phyloP scores from a whole-genome alignment of 2,797 vertebrate species.

The Typhlichthys eigenmanni region DNA sequence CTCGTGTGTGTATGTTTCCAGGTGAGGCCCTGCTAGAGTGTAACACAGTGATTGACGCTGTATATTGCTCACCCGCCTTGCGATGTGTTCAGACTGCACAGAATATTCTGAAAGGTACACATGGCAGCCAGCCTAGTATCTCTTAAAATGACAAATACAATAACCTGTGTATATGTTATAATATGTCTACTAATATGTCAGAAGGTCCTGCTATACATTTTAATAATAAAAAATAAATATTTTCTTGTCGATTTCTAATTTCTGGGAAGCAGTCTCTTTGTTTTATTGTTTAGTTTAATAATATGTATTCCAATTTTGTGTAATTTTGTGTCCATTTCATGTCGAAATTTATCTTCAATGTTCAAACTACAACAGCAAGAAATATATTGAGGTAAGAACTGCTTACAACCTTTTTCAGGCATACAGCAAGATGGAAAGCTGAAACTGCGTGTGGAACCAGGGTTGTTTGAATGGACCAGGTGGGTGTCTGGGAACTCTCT shows the following conservation, averaged over 20 bases:
- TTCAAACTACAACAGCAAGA: too few species aligned
- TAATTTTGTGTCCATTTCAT: too few species aligned
- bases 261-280: too few species aligned
- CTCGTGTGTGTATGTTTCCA: slow-evolving; percentile 43
- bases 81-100: slow-evolving; percentile 94
- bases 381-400: not conserved
- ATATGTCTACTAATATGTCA: too few species aligned
- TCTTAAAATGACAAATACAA: too few species aligned
- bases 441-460: slow-evolving; percentile 90
- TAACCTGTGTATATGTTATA: too few species aligned
- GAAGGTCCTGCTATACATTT: too few species aligned
- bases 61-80: slow-evolving; percentile 92
- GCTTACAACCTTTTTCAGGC: slow-evolving; percentile 66
- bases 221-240: too few species aligned
- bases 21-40: slow-evolving; percentile 92
- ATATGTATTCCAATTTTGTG: too few species aligned
- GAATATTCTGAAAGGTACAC: slow-evolving; percentile 90
- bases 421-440: slow-evolving; percentile 90
- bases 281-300: too few species aligned
- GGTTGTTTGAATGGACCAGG: slow-evolving; percentile 96
- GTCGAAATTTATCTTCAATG: too few species aligned
- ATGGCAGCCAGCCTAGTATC: not conserved
- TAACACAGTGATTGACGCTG: slow-evolving; percentile 83
- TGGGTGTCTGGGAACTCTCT: slow-evolving; percentile 89
- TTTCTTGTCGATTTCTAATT: too few species aligned